Base-by-base conservation (phyloP, 2,797 vertebrate genomes). In the Oceanodroma leucorhoa region DNA sequence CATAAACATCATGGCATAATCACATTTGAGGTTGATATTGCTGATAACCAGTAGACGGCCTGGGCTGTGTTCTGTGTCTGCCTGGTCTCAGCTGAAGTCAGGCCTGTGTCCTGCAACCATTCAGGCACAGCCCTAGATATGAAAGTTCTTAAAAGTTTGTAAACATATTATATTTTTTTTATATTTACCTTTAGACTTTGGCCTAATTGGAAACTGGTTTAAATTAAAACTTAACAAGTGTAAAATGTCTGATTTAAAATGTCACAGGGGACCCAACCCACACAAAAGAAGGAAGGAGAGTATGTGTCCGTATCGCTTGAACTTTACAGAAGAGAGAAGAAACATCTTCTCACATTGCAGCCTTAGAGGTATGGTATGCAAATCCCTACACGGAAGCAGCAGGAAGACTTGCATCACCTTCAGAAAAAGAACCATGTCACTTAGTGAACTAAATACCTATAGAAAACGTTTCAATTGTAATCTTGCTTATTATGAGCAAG, bases 41-140 rank as follows among this genome's bases (percentile, higher is more conserved):
- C 12, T 2, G 7, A 45, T 53, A 78, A 78, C 1, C 1, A 1
- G 0, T 36, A 64, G 43, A 75, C 3, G 17, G 36, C 5, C n/a
- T 32, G 17, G 19, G 17, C 11, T 81, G 50, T 23, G n/a, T 58
- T 70, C 40, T 32, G 17, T 65, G n/a, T 55, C 40, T 64, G 11
- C 15, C 40, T 43, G 34, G 17, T 30, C 54, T 72, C 40, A 50
- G 34, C 26, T 69, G 26, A 84, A 85, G 38, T 50, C 29, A 71
- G 15, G 6, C 29, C 30, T 16, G 6, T 72, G 23, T 85, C 46
- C 65, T 78, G 50, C 36, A 60, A 38, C 32, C 38, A 30, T 34
- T 58, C 17, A 64, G 60, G 24, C 12, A 58, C 11, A 77, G 29
- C 4, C 24, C 9, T 48, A 55, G 14, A 45, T 23, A 61, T 4